Base-by-base conservation (phyloP, 2,113 vertebrate species). In the Danionella cerebrum region DNA sequence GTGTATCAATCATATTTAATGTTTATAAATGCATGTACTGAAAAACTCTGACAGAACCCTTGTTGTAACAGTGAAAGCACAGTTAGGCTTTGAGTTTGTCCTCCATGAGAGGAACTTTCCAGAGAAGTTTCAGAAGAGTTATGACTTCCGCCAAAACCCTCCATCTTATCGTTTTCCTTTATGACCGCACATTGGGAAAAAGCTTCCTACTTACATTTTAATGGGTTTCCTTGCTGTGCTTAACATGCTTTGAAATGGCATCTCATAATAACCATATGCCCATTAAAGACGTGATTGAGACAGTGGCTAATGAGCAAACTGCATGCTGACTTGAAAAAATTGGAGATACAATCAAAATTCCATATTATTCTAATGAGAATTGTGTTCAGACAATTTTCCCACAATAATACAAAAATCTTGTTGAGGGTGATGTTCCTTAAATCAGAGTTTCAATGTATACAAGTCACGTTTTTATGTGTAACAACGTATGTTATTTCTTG, bases 1-100 rank as follows among this genome's bases (percentile, higher is more conserved):
- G 85, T 86, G 87, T 90, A 92, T 94, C 91, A 91, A 91, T 93
- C 92, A 93, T 90, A 90, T 90, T 91, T 89, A 92, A 86, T 73
- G 83, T 88, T 84, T 84, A 86, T 89, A 90, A 84, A 66, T 57
- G 86, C 89, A 89, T 88, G 90, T 90, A 89, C 90, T 89, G 88
- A 86, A 84, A 90, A 88, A 89, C 87, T 82, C 58, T 47, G 48
- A 51, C 67, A 66, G 67, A 60, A 71, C 39, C 50, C 50, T 64
- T 63, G 59, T 48, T 63, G 59, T 41, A 11, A 63, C 42, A 24
- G 18, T 6, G 7, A 48, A 45, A 22, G 58, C 5, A 21, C 22
- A 8, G 8, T 24, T 19, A 25, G 27, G 50, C 50, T 53, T 53
- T 33, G 24, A 63, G 45, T 48, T 35, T 14, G 42, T 48, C 42